These are phyloP conservation scores for Lepidochitona cinerea DNA, from an alignment of 2,888 invertebrate genomes.

Conservation along the genomic window DNA sequence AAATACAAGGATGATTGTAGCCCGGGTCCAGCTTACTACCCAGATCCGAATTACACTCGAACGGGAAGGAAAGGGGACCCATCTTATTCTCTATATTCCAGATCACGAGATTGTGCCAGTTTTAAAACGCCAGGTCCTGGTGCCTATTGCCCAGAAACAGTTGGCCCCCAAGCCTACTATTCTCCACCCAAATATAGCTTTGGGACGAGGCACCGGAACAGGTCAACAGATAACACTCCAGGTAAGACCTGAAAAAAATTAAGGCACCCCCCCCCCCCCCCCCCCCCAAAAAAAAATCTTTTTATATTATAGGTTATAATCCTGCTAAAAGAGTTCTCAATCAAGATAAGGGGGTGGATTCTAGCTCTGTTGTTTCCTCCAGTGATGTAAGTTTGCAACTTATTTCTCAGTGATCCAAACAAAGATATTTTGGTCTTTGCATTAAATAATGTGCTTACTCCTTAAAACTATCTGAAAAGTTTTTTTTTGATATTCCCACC, in stretches of 20 bases:
- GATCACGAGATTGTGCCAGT: slow-evolving; percentile 45
- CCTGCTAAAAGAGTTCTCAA: too few species aligned
- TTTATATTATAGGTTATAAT: too few species aligned
- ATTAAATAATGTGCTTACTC: too few species aligned
- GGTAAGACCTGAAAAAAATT: slow-evolving; percentile 56
- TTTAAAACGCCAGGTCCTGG: slow-evolving; percentile 69
- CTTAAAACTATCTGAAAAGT: too few species aligned
- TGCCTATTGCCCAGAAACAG: slow-evolving; percentile 62
- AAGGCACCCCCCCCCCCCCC: too few species aligned
- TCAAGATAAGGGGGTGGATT: too few species aligned
- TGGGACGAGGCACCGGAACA: slow-evolving; percentile 57
- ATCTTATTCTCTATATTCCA: slow-evolving; percentile 62
- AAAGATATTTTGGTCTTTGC: too few species aligned
- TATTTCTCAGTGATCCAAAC: too few species aligned
- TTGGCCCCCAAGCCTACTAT: slow-evolving; percentile 52
- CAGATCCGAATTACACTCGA: slow-evolving; percentile 54
- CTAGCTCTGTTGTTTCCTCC: too few species aligned
- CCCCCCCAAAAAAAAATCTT: too few species aligned
- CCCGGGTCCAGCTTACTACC: slow-evolving; percentile 56
- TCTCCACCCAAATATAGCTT: slow-evolving; percentile 64
- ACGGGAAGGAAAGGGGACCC: slow-evolving; percentile 66
- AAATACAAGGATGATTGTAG: slow-evolving; percentile 61
- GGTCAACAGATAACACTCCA: slow-evolving; percentile 65
- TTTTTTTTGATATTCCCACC: too few species aligned
- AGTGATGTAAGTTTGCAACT: too few species aligned